These are phyloP conservation scores for Tenrec ecaudatus DNA, from an alignment of 2,113 vertebrate genomes.

Conservation along the genomic window DNA sequence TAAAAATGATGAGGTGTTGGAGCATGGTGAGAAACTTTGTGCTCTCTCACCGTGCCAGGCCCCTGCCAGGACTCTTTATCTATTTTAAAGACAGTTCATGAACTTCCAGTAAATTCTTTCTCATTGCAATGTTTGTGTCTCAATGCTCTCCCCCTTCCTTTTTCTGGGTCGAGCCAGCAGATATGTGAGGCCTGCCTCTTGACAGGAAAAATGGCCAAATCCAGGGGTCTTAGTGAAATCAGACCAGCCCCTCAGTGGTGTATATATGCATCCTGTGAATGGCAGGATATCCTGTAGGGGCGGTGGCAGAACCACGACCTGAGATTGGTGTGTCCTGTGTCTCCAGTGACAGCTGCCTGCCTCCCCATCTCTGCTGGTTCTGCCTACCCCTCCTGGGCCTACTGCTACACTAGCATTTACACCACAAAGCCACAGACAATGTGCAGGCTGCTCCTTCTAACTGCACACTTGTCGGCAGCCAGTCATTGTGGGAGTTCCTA, in stretches of 20 bases:
- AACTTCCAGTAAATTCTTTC: slow-evolving; percentile 19
- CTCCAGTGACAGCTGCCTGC: not conserved
- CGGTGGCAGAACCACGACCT: not conserved
- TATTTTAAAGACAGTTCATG: not conserved
- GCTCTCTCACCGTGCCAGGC: not conserved
- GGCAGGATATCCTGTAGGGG: slow-evolving; percentile 88
- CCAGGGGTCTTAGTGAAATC: slow-evolving; percentile 41
- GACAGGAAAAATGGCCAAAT: slow-evolving; percentile 75
- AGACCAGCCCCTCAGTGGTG: slow-evolving; percentile 56
- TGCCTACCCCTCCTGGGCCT: not conserved
- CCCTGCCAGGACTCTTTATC: not conserved
- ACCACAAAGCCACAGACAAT: not conserved
- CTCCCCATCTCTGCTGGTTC: not conserved
- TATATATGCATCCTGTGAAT: slow-evolving; percentile 81
- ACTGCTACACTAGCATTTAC: not conserved
- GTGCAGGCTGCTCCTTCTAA: too few species aligned
- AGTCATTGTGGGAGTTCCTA: too few species aligned
- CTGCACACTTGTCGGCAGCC: not conserved
- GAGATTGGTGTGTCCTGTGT: slow-evolving; percentile 40
- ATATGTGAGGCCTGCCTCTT: slow-evolving; percentile 2
- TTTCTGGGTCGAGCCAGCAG: slow-evolving; percentile 62
- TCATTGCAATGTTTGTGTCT: slow-evolving; percentile 71
- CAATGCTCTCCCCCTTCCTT: slow-evolving; percentile 39
- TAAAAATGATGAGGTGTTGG: not conserved
- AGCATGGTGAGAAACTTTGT: slow-evolving; percentile 74